These are phyloP conservation scores for Drosophila rufa DNA, from an alignment of 1,140 invertebrate species.

Conservation along the genomic window DNA sequence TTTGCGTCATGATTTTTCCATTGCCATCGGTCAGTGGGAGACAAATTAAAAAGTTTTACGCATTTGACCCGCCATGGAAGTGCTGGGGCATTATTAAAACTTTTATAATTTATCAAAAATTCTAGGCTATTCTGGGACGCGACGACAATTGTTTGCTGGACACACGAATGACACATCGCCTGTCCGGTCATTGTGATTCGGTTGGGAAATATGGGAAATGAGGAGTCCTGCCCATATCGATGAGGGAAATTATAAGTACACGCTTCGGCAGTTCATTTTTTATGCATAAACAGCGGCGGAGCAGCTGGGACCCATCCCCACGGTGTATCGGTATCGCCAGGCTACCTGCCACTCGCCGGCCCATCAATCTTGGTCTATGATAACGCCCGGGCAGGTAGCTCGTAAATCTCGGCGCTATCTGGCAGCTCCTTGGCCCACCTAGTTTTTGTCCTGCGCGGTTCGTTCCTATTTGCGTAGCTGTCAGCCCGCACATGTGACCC, in stretches of 20 bases:
- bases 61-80: constrained; percentile 30
- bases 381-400: constrained; percentile 75
- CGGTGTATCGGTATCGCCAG: not conserved
- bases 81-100: constrained; percentile 73
- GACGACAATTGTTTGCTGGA: constrained; percentile 59
- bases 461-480: constrained; percentile 75
- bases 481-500: constrained; percentile 72
- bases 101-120: constrained; percentile 81
- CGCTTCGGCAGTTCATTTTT: constrained; percentile 65
- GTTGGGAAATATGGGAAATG: constrained; percentile 10
- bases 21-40: constrained; percentile 52
- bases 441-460: constrained; percentile 43
- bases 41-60: constrained; percentile 76
- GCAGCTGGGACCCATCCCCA: constrained; percentile 33
- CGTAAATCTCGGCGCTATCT: constrained; percentile 77
- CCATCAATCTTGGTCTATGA: constrained; percentile 78
- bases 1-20: constrained; percentile 37
- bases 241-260: constrained; percentile 63
- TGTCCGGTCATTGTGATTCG: constrained; percentile 50
- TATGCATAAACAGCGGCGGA: constrained; percentile 60
- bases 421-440: constrained; percentile 32
- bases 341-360: constrained; percentile 58
- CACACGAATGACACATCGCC: constrained; percentile 36
- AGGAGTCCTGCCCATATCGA: constrained; percentile 36
- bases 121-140: constrained; percentile 20